Conservation (phyloP, 2,888 invertebrate species). For the Heliconius charithonia region DNA sequence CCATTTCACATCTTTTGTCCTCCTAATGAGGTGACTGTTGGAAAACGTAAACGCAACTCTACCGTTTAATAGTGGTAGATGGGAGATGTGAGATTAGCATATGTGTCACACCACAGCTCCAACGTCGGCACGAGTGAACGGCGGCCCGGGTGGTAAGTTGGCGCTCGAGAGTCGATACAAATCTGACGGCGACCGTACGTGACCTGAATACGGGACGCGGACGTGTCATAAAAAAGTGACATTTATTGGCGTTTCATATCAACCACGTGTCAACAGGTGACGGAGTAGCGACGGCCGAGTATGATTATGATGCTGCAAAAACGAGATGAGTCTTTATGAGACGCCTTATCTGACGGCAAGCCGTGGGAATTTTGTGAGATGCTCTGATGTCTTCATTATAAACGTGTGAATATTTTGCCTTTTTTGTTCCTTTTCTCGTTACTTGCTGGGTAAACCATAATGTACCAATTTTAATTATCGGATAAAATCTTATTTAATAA, state of each 20-base stretch:
- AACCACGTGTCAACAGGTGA: constrained; percentile 77
- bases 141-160: constrained; percentile 60
- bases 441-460: background rate
- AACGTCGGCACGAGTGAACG: constrained; percentile 71
- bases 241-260: constrained; percentile 83
- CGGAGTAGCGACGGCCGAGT: constrained; percentile 67
- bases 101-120: constrained; percentile 53
- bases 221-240: constrained; percentile 82
- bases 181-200: constrained; percentile 77
- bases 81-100: constrained; percentile 68
- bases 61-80: constrained; percentile 66
- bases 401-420: constrained; percentile 31
- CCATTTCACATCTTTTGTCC: constrained; percentile 77
- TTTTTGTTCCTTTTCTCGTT: background rate
- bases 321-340: constrained; percentile 62
- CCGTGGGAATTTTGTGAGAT: constrained; percentile 68
- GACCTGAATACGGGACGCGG: constrained; percentile 72
- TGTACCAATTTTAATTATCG: constrained; percentile 13
- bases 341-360: constrained; percentile 66
- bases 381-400: constrained; percentile 61
- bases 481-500: constrained; percentile 15
- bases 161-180: constrained; percentile 67
- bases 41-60: constrained; percentile 63
- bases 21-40: constrained; percentile 79
- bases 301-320: constrained; percentile 78